Conservation (phyloP, 2,113 vertebrate genomes). For the Channa argus region DNA sequence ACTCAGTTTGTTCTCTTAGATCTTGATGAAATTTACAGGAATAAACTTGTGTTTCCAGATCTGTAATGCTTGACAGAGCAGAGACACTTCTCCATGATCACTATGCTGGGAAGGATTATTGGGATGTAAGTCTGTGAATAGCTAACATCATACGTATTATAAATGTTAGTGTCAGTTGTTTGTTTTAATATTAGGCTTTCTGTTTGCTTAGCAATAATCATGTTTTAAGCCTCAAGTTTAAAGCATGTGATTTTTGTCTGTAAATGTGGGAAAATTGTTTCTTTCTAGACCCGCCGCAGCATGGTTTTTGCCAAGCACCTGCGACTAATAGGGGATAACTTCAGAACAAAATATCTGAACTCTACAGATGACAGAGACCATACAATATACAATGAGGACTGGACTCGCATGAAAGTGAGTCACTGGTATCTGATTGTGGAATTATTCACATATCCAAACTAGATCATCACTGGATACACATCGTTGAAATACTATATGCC, state of each 20-base stretch:
- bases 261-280: neutral
- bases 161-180: neutral
- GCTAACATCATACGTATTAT: neutral
- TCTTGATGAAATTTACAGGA: neutral
- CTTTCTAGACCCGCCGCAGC: slow-evolving; percentile 90
- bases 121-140: slow-evolving; percentile 89
- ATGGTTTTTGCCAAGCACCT: slow-evolving; percentile 97
- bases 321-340: slow-evolving; percentile 88
- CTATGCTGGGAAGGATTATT: slow-evolving; percentile 96
- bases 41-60: slow-evolving; percentile 43
- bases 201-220: too few relatives aligned
- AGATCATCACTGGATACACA: too few relatives aligned
- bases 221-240: neutral
- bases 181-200: too few relatives aligned
- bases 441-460: too few relatives aligned
- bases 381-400: slow-evolving; percentile 89
- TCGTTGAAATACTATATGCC: too few relatives aligned
- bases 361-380: slow-evolving; percentile 88
- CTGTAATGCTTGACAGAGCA: slow-evolving; percentile 95
- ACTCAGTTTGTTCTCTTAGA: neutral
- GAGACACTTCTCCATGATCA: slow-evolving; percentile 98
- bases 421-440: neutral
- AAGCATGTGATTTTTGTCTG: neutral
- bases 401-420: slow-evolving; percentile 92
- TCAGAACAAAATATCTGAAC: slow-evolving; percentile 87